These are phyloP conservation scores for Melanerpes formicivorus DNA, from an alignment of 2,113 vertebrate genomes.

Conservation along the genomic window DNA sequence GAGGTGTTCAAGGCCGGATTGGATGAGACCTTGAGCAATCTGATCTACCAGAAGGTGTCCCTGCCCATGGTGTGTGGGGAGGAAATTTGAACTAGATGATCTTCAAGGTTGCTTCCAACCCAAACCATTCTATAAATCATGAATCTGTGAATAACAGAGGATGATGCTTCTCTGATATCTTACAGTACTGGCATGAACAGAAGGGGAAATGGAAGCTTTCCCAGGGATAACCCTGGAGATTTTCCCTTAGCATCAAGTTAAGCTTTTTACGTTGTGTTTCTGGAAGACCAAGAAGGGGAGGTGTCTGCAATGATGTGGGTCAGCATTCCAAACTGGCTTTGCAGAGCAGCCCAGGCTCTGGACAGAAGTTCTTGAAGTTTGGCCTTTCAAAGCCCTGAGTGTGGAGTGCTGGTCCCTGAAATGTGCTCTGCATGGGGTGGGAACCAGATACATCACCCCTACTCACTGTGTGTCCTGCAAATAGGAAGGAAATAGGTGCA, in stretches of 20 bases:
- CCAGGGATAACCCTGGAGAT: neutral
- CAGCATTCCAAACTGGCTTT: neutral
- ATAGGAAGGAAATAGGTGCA: neutral
- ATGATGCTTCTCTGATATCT: neutral
- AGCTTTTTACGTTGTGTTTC: accelerated
- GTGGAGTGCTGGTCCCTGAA: accelerated
- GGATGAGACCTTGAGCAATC: no score
- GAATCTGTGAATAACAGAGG: no score
- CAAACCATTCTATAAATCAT: no score
- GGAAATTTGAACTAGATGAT: no score
- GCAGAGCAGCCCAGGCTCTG: neutral
- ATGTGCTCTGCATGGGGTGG: neutral
- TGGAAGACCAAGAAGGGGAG: neutral
- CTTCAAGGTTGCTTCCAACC: no score
- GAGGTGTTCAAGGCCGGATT: no score
- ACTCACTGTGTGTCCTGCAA: accelerated
- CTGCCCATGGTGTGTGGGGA: no score
- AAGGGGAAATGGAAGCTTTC: neutral
- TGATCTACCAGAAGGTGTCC: no score
- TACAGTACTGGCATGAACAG: neutral
- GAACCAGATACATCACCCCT: neutral
- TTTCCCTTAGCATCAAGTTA: neutral
- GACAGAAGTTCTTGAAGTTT: neutral
- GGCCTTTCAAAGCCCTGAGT: neutral
- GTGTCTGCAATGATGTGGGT: neutral